These are phyloP conservation scores for Ceyx cyanopectus DNA, from an alignment of 2,113 vertebrate genomes.

Conservation along the genomic window DNA sequence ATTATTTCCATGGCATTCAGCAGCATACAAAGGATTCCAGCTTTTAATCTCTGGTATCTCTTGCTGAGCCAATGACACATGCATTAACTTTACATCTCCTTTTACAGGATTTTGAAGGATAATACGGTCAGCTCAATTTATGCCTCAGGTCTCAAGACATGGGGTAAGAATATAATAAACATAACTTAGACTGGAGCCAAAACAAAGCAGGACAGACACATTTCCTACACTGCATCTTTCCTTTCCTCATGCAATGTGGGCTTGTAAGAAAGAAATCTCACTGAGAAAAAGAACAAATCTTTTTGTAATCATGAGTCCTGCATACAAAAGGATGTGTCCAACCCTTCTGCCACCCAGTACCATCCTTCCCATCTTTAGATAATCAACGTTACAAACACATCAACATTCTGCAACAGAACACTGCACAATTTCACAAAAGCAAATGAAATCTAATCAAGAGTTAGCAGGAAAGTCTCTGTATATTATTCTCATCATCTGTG, in stretches of 20 bases:
- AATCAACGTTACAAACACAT: background rate
- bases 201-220: background rate
- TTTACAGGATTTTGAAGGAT: constrained; percentile 24
- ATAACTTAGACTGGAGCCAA: background rate
- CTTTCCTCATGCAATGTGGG: background rate
- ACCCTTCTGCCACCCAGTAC: background rate
- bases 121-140: constrained; percentile 46
- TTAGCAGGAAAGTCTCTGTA: background rate
- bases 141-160: background rate
- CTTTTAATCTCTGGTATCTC: constrained; percentile 33
- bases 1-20: constrained; percentile 61
- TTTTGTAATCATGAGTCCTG: background rate
- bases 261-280: background rate
- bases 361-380: background rate
- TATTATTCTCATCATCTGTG: background rate
- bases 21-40: background rate
- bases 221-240: background rate
- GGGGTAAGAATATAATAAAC: background rate
- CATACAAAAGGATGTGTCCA: background rate
- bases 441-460: background rate
- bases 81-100: constrained; percentile 47
- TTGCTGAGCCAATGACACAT: constrained; percentile 22
- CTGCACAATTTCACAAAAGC: background rate
- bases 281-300: background rate
- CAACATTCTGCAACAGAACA: background rate